Evolutionary conservation across 2,113 vertebrate species (phyloP).

Genomic region (Toxostoma redivivum): DNA sequence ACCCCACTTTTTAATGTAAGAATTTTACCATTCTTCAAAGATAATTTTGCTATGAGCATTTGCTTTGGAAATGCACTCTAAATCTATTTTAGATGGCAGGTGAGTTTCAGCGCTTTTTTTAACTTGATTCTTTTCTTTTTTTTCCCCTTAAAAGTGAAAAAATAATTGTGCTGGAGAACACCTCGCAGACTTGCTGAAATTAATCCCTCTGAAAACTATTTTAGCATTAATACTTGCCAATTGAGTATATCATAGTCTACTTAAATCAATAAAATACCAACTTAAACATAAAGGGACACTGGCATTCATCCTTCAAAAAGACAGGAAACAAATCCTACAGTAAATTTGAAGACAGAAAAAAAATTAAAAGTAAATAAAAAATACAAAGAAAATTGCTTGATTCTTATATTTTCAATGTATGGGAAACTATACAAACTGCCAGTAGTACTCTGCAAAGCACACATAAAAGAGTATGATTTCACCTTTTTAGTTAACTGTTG

Average conservation of each 20-base stretch:
- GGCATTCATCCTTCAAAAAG: background rate
- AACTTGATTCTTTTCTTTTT: background rate
- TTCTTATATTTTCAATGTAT: background rate
- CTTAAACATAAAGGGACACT: background rate
- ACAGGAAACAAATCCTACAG: background rate
- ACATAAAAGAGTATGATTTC: background rate
- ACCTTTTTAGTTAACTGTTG: background rate
- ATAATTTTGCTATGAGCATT: background rate
- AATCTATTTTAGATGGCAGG: background rate
- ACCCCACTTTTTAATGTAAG: background rate
- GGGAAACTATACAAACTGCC: background rate
- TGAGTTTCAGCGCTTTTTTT: background rate
- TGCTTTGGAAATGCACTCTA: background rate
- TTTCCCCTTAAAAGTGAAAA: background rate
- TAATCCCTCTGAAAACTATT: slow-evolving; percentile 22
- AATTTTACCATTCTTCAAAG: background rate
- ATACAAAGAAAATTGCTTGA: background rate
- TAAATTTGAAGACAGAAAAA: background rate
- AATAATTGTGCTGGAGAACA: background rate
- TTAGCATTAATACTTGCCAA: background rate
- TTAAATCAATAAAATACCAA: slow-evolving; percentile 11
- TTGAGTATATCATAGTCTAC: background rate
- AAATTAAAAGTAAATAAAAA: background rate
- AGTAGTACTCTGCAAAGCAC: background rate
- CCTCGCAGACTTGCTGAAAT: background rate